phyloP scores from a whole-genome alignment of 1,140 invertebrate species.

The Lepidurus arcticus region DNA sequence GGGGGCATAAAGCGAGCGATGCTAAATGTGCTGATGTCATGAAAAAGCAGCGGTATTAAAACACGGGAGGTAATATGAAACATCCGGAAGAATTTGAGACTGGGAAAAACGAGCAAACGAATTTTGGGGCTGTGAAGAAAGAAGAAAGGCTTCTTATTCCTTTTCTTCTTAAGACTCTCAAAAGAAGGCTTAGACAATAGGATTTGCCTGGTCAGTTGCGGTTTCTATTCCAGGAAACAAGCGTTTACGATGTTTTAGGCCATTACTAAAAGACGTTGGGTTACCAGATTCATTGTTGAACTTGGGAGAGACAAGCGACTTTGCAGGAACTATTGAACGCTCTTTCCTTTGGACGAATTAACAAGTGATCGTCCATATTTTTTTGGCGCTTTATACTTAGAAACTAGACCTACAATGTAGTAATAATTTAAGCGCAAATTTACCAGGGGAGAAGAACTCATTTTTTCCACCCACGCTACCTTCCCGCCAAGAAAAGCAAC shows the following conservation, averaged over 20 bases:
- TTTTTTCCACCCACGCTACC: constrained; percentile 1
- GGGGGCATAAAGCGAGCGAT: neutral
- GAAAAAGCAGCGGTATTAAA: neutral
- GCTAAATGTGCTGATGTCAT: constrained; percentile 10
- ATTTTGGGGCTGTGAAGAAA: neutral
- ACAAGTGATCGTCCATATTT: no score
- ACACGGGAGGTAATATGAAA: neutral
- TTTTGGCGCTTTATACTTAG: no score
- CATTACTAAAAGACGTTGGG: no score
- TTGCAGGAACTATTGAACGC: no score
- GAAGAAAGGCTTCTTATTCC: neutral
- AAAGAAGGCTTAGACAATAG: constrained; percentile 6
- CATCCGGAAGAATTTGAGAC: neutral
- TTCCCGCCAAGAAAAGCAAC: constrained; percentile 18
- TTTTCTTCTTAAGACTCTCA: neutral
- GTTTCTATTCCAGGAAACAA: neutral
- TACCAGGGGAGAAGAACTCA: no score
- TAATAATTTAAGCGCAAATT: no score
- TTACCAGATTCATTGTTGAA: no score
- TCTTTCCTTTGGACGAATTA: no score
- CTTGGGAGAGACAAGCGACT: no score
- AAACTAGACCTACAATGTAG: no score
- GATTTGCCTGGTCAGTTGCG: neutral
- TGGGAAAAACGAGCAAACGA: neutral
- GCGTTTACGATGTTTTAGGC: neutral